phyloP scores from a whole-genome alignment of 1,140 invertebrate genomes.

The Amyelois transitella region DNA sequence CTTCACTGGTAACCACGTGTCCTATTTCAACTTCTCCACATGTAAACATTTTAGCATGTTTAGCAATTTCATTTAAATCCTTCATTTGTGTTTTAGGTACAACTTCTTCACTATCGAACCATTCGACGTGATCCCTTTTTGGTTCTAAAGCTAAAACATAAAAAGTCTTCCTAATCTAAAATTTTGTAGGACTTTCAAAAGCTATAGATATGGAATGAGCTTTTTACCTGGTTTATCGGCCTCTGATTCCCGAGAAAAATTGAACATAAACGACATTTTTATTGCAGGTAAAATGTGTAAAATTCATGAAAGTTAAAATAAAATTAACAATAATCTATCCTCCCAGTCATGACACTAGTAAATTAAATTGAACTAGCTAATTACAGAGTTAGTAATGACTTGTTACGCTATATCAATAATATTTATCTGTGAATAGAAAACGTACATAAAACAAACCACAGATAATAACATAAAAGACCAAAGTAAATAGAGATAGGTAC shows the following conservation, averaged over 20 bases:
- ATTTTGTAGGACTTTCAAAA: conserved; percentile 10
- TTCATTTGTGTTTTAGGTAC: conserved; percentile 38
- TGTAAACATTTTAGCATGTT: conserved; percentile 57
- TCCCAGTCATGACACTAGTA: no score
- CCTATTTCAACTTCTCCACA: conserved; percentile 69
- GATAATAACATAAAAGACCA: no score
- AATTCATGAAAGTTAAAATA: no score
- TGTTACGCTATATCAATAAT: no score
- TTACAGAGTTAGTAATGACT: no score
- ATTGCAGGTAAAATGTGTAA: conserved; percentile 22
- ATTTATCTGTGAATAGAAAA: no score
- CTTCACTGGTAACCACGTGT: conserved; percentile 59
- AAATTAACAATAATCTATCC: no score
- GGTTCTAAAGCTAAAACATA: conserved; percentile 10
- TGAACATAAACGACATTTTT: conserved; percentile 64
- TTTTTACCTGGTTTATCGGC: conserved; percentile 14
- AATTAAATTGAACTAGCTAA: no score
- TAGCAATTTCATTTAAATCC: conserved; percentile 41
- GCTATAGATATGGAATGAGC: no score
- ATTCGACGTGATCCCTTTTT: conserved; percentile 31
- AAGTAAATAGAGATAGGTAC: no score
- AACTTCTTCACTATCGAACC: conserved; percentile 58
- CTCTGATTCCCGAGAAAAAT: conserved; percentile 45
- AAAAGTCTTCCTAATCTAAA: conserved; percentile 5
- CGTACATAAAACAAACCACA: no score